phyloP scores from a whole-genome alignment of 1,140 invertebrate genomes.

The Portunus trituberculatus region DNA sequence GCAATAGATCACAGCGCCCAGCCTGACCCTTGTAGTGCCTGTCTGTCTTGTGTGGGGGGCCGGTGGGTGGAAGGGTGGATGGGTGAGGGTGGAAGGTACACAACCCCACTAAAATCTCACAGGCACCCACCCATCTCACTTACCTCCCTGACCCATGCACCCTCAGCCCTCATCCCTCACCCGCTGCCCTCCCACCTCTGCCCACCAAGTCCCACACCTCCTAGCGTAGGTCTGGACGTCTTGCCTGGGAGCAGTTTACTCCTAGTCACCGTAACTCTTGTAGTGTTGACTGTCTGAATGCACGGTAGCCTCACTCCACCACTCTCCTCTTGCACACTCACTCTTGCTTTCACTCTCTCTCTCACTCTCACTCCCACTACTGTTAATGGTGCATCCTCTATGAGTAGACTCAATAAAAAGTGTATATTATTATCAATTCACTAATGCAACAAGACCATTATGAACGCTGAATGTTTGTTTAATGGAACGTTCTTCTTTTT shows the following conservation, averaged over 20 bases:
- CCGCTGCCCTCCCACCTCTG: background rate
- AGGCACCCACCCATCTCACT: background rate
- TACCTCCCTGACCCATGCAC: background rate
- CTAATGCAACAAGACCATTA: background rate
- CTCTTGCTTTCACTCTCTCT: slow-evolving; percentile 48
- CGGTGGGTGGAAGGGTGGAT: background rate
- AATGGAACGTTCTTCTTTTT: background rate
- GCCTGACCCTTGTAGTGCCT: background rate
- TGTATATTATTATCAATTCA: slow-evolving; percentile 41
- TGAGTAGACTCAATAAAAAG: background rate
- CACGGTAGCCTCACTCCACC: slow-evolving; percentile 33
- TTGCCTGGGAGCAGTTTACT: background rate
- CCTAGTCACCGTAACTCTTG: background rate
- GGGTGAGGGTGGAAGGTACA: background rate
- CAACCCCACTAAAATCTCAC: background rate
- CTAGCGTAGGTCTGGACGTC: background rate
- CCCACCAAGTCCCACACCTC: background rate
- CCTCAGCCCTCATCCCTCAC: background rate
- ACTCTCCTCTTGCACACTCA: slow-evolving; percentile 11
- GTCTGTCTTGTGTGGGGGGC: background rate
- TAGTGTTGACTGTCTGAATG: background rate
- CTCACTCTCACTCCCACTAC: slow-evolving; percentile 41
- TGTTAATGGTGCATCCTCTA: slow-evolving; percentile 31
- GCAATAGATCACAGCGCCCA: background rate
- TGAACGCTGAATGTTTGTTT: background rate